These are phyloP conservation scores for Lycophotia porphyrea DNA, from an alignment of 2,888 invertebrate genomes.

Conservation along the genomic window DNA sequence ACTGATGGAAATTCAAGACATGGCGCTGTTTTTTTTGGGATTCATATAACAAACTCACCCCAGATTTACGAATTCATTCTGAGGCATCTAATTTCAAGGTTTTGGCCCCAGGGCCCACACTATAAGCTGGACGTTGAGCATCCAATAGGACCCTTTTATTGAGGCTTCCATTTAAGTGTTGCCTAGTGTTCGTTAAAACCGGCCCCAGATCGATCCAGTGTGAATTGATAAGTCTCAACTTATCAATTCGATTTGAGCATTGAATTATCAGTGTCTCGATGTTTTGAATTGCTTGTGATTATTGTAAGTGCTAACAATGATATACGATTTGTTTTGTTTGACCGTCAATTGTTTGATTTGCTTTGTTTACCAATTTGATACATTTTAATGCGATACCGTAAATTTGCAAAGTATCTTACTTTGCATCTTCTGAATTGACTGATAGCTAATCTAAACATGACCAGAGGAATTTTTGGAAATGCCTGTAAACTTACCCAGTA, in stretches of 20 bases:
- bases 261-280: conserved; percentile 50
- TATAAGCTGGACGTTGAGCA: background rate
- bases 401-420: no score
- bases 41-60: background rate
- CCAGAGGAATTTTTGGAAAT: no score
- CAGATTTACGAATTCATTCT: background rate
- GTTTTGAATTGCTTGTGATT: conserved; percentile 54
- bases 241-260: conserved; percentile 53
- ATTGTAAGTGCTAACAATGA: conserved; percentile 47
- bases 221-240: no score
- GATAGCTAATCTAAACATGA: background rate
- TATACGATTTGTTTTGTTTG: conserved; percentile 36
- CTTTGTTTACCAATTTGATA: background rate
- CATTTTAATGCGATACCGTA: background rate
- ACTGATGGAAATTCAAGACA: background rate
- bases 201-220: conserved; percentile 40
- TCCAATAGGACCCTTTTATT: background rate
- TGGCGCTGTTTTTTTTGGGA: background rate
- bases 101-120: background rate
- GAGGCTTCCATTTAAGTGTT: background rate
- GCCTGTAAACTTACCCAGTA: no score
- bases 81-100: background rate
- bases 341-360: background rate
- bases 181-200: background rate
- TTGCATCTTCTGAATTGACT: background rate